Evolutionary conservation across 2,888 invertebrate genomes (phyloP).

Genomic region (Sphaeridia pumilis): DNA sequence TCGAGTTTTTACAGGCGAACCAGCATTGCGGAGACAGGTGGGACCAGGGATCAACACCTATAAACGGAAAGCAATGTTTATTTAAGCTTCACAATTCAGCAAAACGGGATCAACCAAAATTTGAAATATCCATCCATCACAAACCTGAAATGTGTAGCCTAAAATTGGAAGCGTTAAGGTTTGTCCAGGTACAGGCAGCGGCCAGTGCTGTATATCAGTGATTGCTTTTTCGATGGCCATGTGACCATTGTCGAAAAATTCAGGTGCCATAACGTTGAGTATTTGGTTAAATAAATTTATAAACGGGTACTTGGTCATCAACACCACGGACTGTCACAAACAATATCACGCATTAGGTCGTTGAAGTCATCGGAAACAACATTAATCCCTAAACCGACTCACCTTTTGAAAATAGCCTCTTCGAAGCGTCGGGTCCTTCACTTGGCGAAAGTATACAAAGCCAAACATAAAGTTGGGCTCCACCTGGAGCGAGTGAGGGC

Average conservation of each 20-base stretch:
- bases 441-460: slow-evolving; percentile 96
- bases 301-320: slow-evolving; percentile 84
- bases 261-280: slow-evolving; percentile 76
- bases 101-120: too few relatives aligned
- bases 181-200: slow-evolving; percentile 66
- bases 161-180: slow-evolving; percentile 72
- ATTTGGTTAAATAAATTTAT: slow-evolving; percentile 84
- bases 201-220: slow-evolving; percentile 90
- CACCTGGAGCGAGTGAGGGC: slow-evolving; percentile 63
- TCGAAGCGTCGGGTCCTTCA: slow-evolving; percentile 77
- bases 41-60: slow-evolving; percentile 21
- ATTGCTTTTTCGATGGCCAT: slow-evolving; percentile 81
- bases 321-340: slow-evolving; percentile 70
- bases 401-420: slow-evolving; percentile 98
- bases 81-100: too few relatives aligned
- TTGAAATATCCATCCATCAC: too few relatives aligned
- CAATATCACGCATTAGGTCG: too few relatives aligned
- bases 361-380: too few relatives aligned
- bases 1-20: slow-evolving; percentile 27
- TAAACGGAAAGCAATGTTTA: background rate
- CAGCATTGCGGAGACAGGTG: slow-evolving; percentile 18
- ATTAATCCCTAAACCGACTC: too few relatives aligned
- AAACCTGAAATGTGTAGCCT: slow-evolving; percentile 70
- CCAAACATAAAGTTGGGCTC: slow-evolving; percentile 86
- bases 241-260: slow-evolving; percentile 84